Evolutionary conservation across 37 sponge, comb jelly and placozoan genomes (phyloP).

Genomic region (Amphimedon queenslandica): DNA sequence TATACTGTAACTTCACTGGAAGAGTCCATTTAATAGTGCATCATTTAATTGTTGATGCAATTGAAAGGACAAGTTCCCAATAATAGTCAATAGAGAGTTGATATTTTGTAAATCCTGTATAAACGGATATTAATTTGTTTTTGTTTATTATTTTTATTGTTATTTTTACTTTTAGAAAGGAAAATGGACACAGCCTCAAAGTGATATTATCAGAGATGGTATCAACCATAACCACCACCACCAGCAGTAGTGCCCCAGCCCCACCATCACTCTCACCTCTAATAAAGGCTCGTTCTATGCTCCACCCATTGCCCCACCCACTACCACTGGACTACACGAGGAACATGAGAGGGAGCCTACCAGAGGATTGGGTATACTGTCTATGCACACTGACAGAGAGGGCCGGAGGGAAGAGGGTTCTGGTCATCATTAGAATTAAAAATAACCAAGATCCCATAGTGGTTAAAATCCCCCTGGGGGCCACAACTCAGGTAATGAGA

Average conservation of each 20-base stretch:
- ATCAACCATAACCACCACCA: background rate
- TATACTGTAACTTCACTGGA: too few species aligned
- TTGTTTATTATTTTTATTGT: too few species aligned
- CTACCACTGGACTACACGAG: conserved; percentile 18
- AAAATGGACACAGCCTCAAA: too few species aligned
- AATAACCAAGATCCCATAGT: background rate
- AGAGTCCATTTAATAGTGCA: too few species aligned
- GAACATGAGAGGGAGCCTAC: conserved; percentile 15
- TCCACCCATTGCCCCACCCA: conserved; percentile 2
- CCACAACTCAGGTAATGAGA: background rate
- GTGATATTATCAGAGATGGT: too few species aligned
- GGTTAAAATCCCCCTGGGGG: background rate
- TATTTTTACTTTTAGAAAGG: too few species aligned
- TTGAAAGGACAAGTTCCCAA: too few species aligned
- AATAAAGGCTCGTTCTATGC: background rate
- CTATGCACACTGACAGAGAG: background rate
- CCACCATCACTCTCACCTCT: conserved; percentile 17
- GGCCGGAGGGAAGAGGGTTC: background rate
- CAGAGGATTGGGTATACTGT: conserved; percentile 28
- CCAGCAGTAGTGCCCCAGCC: too few species aligned
- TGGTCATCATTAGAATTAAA: background rate
- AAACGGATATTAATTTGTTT: too few species aligned
- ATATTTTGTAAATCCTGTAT: too few species aligned
- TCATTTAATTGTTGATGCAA: too few species aligned
- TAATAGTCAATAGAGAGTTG: too few species aligned